Evolutionary conservation across 2,113 vertebrate genomes (phyloP).

Genomic region (Oreochromis niloticus): DNA sequence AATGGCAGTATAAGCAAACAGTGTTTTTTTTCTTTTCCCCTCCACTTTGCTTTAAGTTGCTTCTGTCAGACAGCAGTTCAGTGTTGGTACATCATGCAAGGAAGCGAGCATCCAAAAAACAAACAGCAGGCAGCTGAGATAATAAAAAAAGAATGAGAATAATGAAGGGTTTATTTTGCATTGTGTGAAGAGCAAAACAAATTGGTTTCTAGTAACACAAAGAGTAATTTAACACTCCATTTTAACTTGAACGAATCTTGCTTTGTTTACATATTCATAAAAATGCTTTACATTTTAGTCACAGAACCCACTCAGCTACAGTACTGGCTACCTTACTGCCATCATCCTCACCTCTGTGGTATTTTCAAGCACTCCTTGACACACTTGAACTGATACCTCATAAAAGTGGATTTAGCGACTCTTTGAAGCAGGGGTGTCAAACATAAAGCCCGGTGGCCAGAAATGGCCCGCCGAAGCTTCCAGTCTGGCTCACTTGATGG

Average conservation of each 20-base stretch:
- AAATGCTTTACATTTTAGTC: not conserved
- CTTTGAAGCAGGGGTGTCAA: not conserved
- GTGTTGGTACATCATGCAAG: not conserved
- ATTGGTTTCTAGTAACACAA: not conserved
- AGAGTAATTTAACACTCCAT: not conserved
- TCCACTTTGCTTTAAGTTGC: not conserved
- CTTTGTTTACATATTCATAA: not conserved
- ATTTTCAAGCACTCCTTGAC: not conserved
- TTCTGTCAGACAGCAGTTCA: not conserved
- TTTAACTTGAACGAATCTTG: not conserved
- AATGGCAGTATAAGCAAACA: not conserved
- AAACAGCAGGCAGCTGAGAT: not conserved
- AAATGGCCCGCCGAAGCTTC: not conserved
- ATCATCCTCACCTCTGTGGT: not conserved
- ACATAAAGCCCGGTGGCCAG: not conserved
- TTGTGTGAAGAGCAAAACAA: not conserved
- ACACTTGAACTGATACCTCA: not conserved
- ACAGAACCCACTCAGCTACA: not conserved
- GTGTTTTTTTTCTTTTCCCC: too few species aligned
- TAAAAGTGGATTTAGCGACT: not conserved
- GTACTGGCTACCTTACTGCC: not conserved
- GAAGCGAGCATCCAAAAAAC: not conserved
- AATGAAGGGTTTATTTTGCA: not conserved
- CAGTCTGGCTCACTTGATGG: not conserved
- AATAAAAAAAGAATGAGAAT: not conserved